Evolutionary conservation across 37 sponge, comb jelly and placozoan genomes (phyloP), one percentile per base, ranked within the genome.

Genomic region (Eunapius fragilis): DNA sequence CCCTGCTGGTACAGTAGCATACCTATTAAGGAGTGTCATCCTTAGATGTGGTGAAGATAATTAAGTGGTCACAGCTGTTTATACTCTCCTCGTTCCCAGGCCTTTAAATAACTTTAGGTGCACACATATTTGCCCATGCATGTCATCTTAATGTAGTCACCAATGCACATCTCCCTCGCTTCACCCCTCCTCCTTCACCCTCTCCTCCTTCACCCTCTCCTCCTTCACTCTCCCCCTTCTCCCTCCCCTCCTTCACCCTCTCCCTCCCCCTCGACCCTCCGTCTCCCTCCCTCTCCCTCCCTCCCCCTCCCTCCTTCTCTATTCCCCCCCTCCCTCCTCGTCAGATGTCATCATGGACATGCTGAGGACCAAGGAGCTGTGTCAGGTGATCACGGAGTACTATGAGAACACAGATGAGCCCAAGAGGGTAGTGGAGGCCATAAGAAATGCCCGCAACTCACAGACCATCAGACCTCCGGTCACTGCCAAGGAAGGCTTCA

Each of bases 341-440:
- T 2, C 41, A 80, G 87, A 86, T 79, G 78, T 91, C 12, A 89
- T 92, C 32, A 83, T 92, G 86, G 89, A 89, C 72, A 89, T 92
- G 77, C 74, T 88, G 67, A 83, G 89, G 33, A 89, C 74, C 73
- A 69, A 72, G 26, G 41, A 80, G 33, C 67, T 84, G 30, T 80
- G 93, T n/a, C 41, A 76, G 34, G 70, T 83, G 24, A 82, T 92
- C 26, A 50, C 85, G 17, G 82, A 75, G 19, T 77, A 90, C 74
- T 90, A 90, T 37, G 30, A 81, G 31, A 23, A 34, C 25, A 71
- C 92, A 28, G 49, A 37, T 5, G 92, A 91, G 72, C 83, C 84
- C 41, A 77, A 81, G 25, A 69, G 27, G 35, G 76, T 91, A 13
- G 70, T 71, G 2, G 28, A 69, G 25, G 92, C 92, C 25, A 87